Percentiles rank a stretch among this genome's conserved stretches.
Evolutionary conservation across 2,888 invertebrate species (phyloP).

Genomic region (Theodoxus fluviatilis): DNA sequence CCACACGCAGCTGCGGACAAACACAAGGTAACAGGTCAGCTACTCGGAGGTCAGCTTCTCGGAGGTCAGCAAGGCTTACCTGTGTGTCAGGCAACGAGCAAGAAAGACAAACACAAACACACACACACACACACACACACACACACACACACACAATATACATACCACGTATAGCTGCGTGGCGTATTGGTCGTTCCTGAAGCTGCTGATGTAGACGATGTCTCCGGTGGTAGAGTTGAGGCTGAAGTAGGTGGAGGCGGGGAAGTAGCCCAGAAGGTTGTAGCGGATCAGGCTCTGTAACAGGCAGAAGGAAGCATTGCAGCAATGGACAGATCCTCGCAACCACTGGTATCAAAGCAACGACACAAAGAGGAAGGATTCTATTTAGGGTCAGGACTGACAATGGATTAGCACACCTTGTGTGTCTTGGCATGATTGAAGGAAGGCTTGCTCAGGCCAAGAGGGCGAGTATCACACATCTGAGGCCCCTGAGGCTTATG

Average conservation of each 20-base stretch:
- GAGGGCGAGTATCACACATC: too few relatives aligned
- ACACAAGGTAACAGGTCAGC: neutral
- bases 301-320: neutral
- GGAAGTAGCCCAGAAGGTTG: constrained; percentile 43
- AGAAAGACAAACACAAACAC: neutral
- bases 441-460: too few relatives aligned
- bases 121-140: neutral
- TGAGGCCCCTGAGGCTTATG: too few relatives aligned
- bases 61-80: neutral
- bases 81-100: neutral
- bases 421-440: too few relatives aligned
- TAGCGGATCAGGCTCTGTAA: constrained; percentile 43
- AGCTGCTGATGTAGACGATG: constrained; percentile 34
- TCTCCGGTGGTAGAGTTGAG: constrained; percentile 40
- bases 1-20: constrained; percentile 40
- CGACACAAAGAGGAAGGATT: too few relatives aligned
- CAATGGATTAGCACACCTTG: too few relatives aligned
- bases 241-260: constrained; percentile 44
- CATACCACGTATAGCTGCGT: constrained; percentile 45
- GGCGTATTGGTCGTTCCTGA: constrained; percentile 40
- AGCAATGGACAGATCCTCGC: too few relatives aligned
- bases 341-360: too few relatives aligned
- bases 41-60: neutral
- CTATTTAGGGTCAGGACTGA: too few relatives aligned
- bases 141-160: too few relatives aligned